Conservation (phyloP, 2,888 invertebrate species). For the Octodonta nipae region DNA sequence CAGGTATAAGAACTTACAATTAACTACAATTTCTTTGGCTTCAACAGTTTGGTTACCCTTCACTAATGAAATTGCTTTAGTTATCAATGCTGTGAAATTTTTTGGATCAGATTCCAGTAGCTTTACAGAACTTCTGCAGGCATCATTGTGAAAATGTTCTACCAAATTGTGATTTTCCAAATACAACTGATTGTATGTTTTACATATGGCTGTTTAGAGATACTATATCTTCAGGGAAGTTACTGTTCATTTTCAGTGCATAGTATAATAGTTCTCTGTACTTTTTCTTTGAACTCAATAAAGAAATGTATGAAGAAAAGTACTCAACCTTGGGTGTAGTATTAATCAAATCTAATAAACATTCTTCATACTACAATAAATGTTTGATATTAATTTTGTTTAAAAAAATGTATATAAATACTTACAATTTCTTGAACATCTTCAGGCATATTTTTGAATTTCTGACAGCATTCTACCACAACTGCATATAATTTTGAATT, state of each 20-base stretch:
- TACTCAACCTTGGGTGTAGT: constrained; percentile 24
- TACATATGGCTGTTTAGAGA: constrained; percentile 51
- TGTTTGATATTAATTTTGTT: neutral
- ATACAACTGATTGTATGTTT: constrained; percentile 40
- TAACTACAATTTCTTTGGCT: constrained; percentile 40
- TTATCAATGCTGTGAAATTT: constrained; percentile 47
- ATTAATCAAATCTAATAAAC: constrained; percentile 22
- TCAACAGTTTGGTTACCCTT: constrained; percentile 41
- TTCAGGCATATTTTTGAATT: constrained; percentile 9
- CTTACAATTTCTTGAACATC: constrained; percentile 13
- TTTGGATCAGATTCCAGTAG: constrained; percentile 41
- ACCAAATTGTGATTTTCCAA: constrained; percentile 23
- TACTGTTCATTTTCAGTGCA: constrained; percentile 37
- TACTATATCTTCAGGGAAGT: constrained; percentile 38
- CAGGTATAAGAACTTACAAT: constrained; percentile 26
- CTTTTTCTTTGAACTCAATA: constrained; percentile 37
- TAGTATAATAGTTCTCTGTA: constrained; percentile 33
- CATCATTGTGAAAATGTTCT: constrained; percentile 12
- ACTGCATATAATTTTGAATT: neutral
- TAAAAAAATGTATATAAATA: constrained; percentile 5
- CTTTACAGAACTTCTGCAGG: constrained; percentile 35
- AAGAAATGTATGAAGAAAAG: constrained; percentile 38
- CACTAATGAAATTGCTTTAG: constrained; percentile 45
- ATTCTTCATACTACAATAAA: constrained; percentile 28
- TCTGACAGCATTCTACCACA: no score